phyloP scores from a whole-genome alignment of 2,113 vertebrate species.

The Heliornis fulica region DNA sequence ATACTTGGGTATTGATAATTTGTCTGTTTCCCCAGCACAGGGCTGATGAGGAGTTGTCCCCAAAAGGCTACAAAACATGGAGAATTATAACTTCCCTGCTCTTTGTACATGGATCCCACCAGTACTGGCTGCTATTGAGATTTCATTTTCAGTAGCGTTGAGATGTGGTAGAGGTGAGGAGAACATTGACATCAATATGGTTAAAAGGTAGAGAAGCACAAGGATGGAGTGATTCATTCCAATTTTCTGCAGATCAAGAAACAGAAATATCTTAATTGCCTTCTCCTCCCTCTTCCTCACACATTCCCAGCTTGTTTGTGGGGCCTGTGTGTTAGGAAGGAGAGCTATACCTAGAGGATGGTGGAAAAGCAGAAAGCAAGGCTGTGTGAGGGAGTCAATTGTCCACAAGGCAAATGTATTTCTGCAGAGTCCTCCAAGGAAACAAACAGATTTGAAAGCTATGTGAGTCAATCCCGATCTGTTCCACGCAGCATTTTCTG shows the following conservation, averaged over 20 bases:
- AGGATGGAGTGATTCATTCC: not conserved
- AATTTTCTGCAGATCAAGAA: not conserved
- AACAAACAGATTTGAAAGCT: not conserved
- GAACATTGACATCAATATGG: rapidly evolving
- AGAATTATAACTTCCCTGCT: not conserved
- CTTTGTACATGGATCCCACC: not conserved
- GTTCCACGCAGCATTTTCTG: not conserved
- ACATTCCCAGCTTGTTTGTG: not conserved
- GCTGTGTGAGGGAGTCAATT: not conserved
- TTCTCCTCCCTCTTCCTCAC: not conserved
- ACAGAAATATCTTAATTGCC: not conserved
- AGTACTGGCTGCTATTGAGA: not conserved
- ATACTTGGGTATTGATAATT: too few species aligned
- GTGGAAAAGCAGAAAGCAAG: not conserved
- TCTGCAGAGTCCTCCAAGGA: not conserved
- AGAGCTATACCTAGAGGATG: not conserved
- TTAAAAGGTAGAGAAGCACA: not conserved
- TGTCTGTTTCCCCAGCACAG: not conserved
- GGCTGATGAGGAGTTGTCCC: not conserved
- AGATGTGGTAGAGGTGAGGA: not conserved
- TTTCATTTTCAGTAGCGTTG: not conserved
- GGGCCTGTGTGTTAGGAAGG: not conserved
- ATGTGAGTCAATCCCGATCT: not conserved
- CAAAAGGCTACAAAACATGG: not conserved
- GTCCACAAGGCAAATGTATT: not conserved